Percentiles rank a stretch among this genome's conserved stretches.
Conservation (phyloP, 30 jellyfish, hydroid and myxozoan genomes). For the Nemopilema nomurai region DNA sequence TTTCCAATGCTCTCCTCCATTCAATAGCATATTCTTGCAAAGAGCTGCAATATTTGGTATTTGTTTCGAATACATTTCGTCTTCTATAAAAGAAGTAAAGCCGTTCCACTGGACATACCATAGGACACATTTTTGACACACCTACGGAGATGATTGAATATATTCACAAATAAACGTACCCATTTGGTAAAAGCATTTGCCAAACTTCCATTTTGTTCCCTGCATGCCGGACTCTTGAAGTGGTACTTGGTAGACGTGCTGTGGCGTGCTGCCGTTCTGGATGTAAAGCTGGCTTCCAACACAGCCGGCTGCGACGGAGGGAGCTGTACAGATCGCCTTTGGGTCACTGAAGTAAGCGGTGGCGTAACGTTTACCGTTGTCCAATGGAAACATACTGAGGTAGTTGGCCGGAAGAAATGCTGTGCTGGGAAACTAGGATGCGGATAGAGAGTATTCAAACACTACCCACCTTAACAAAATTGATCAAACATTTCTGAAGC, state of each 20-base stretch:
- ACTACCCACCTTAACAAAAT: too few species aligned
- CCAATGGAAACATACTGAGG: slow-evolving; percentile 21
- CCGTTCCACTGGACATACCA: too few species aligned
- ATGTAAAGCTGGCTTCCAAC: slow-evolving; percentile 62
- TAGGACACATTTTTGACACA: too few species aligned
- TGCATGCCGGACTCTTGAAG: slow-evolving; percentile 37
- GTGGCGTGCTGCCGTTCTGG: slow-evolving; percentile 8
- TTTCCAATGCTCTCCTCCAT: too few species aligned
- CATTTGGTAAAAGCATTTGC: slow-evolving; percentile 72
- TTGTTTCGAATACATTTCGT: too few species aligned
- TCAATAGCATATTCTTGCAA: too few species aligned
- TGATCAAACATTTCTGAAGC: too few species aligned
- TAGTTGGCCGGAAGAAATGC: not conserved
- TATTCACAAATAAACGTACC: slow-evolving; percentile 17
- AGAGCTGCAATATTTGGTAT: too few species aligned
- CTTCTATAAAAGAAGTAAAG: too few species aligned
- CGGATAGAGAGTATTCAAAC: not conserved
- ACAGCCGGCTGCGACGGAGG: slow-evolving; percentile 1
- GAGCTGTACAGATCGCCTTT: slow-evolving; percentile 30
- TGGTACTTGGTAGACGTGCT: slow-evolving; percentile 40
- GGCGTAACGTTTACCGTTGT: slow-evolving; percentile 25
- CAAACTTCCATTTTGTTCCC: slow-evolving; percentile 62
- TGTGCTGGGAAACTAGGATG: not conserved
- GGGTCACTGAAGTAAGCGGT: slow-evolving; percentile 79
- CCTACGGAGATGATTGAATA: too few species aligned